Percentiles rank a stretch among this genome's conserved stretches.
These are phyloP conservation scores for Pollachius pollachius DNA, from an alignment of 2,113 vertebrate genomes.

Conservation along the genomic window DNA sequence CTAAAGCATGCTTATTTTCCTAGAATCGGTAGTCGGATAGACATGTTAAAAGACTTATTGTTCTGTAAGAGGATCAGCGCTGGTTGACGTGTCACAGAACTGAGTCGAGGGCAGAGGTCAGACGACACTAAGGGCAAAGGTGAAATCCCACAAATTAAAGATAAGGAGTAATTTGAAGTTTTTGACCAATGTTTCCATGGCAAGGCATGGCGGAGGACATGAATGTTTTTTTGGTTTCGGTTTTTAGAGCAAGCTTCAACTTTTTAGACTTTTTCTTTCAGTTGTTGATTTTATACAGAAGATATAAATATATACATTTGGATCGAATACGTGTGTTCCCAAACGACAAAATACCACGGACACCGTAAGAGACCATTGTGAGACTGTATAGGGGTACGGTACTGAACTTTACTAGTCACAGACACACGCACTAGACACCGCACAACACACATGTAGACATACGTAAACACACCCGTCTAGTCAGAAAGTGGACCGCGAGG, in stretches of 20 bases:
- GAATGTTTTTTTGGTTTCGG: conserved; percentile 10
- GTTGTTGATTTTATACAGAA: conserved; percentile 27
- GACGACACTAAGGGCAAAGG: conserved; percentile 40
- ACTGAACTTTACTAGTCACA: conserved; percentile 34
- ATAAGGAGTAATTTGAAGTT: conserved; percentile 41
- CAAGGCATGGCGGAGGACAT: conserved; percentile 49
- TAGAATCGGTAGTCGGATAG: conserved; percentile 78
- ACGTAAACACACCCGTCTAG: conserved; percentile 49
- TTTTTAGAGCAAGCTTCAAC: conserved; percentile 61
- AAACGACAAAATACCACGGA: conserved; percentile 38
- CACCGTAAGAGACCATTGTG: conserved; percentile 45
- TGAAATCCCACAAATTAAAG: conserved; percentile 42
- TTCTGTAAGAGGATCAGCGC: conserved; percentile 66
- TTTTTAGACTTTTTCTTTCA: conserved; percentile 32
- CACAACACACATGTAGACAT: conserved; percentile 39
- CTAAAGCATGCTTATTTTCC: conserved; percentile 82
- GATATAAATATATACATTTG: conserved; percentile 38
- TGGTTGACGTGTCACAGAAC: conserved; percentile 67
- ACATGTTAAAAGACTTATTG: conserved; percentile 72
- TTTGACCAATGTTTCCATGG: conserved; percentile 55
- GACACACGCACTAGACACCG: conserved; percentile 44
- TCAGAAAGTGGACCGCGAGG: conserved; percentile 48
- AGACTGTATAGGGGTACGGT: conserved; percentile 32
- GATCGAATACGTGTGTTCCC: conserved; percentile 58
- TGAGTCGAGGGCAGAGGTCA: conserved; percentile 52